A percentile compares a stretch with the other conserved stretches of the same genome.
These are phyloP conservation scores for Trypoxylus dichotomus DNA, from an alignment of 1,140 invertebrate species.

Conservation along the genomic window DNA sequence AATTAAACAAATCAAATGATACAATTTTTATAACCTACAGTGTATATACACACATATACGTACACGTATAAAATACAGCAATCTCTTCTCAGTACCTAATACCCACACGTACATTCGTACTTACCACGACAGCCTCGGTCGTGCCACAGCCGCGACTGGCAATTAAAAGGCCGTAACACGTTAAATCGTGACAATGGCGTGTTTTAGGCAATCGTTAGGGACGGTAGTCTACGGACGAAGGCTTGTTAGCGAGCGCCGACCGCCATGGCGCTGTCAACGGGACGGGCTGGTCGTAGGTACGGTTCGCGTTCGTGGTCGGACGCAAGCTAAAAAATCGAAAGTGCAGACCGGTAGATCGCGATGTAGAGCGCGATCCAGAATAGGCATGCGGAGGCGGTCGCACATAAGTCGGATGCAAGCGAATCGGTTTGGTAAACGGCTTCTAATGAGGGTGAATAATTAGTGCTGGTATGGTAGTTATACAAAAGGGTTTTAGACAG, in stretches of 20 bases:
- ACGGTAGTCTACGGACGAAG: background rate
- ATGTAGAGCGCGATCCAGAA: background rate
- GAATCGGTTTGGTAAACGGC: background rate
- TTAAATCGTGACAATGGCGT: slow-evolving; percentile 20
- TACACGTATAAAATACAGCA: no score
- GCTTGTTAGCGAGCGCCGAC: background rate
- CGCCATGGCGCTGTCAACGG: background rate
- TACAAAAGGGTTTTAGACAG: no score
- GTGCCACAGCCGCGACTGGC: background rate
- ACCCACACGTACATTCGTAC: background rate
- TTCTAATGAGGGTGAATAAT: background rate
- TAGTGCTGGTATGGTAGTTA: background rate
- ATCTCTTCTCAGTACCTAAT: background rate
- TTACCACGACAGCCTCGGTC: background rate
- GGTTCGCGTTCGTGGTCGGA: background rate
- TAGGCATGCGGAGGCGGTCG: background rate
- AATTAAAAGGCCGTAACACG: slow-evolving; percentile 21
- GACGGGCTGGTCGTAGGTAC: background rate
- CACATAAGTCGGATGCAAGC: background rate
- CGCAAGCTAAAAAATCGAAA: background rate
- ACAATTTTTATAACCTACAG: no score
- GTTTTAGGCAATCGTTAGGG: slow-evolving; percentile 17
- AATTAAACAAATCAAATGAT: no score
- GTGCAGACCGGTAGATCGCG: background rate
- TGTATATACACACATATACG: no score